phyloP scores from a whole-genome alignment of 2,888 invertebrate species.

The Amphiduros pacificus region DNA sequence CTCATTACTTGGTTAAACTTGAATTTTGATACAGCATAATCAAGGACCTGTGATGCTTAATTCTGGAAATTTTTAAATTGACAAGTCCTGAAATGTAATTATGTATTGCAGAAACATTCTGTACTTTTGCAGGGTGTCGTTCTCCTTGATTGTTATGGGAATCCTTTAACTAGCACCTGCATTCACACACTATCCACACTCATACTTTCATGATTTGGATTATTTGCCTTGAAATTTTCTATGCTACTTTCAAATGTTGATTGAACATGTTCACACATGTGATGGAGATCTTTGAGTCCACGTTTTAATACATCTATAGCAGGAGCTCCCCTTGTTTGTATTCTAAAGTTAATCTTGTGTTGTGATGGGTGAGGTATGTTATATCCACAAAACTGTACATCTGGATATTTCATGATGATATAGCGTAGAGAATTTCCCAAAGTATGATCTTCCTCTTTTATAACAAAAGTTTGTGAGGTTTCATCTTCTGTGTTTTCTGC shows the following conservation, averaged over 20 bases:
- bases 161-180: no score
- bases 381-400: conserved; percentile 91
- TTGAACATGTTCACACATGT: conserved; percentile 78
- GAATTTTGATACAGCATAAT: no score
- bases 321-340: conserved; percentile 73
- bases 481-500: conserved; percentile 62
- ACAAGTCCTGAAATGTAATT: no score
- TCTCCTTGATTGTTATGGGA: no score
- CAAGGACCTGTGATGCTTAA: no score
- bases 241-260: conserved; percentile 68
- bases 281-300: conserved; percentile 78
- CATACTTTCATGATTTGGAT: no score
- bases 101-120: no score
- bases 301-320: conserved; percentile 78
- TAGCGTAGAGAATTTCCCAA: conserved; percentile 89
- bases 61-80: no score
- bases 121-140: no score
- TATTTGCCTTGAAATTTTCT: no score
- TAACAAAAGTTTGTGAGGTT: conserved; percentile 82
- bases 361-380: conserved; percentile 95
- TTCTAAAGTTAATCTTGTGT: conserved; percentile 85
- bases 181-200: no score
- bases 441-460: conserved; percentile 90
- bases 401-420: conserved; percentile 82
- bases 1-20: no score